These are phyloP conservation scores for Monoplex corrugatus DNA, from an alignment of 2,888 invertebrate genomes.

Conservation along the genomic window DNA sequence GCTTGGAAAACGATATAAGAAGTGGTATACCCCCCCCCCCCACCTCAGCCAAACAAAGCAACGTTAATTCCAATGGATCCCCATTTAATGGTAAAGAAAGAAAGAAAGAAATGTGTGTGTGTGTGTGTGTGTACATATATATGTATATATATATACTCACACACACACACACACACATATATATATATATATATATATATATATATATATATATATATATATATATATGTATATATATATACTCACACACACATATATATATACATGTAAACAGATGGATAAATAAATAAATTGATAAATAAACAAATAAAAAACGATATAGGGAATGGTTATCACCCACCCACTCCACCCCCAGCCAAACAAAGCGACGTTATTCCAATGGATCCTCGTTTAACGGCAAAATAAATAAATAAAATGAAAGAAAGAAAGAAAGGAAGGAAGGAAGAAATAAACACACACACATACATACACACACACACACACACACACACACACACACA, in stretches of 20 bases:
- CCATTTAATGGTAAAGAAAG: too few species aligned
- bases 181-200: not conserved
- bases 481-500: conserved; percentile 13
- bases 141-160: not conserved
- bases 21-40: too few species aligned
- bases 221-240: not conserved
- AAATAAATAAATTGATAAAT: not conserved
- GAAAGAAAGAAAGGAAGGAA: not conserved
- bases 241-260: not conserved
- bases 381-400: too few species aligned
- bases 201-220: not conserved
- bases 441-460: not conserved
- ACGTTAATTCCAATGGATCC: too few species aligned
- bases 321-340: too few species aligned
- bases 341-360: too few species aligned
- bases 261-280: not conserved
- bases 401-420: not conserved
- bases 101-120: not conserved
- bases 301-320: not conserved
- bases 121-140: not conserved
- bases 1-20: too few species aligned
- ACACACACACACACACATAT: not conserved
- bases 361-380: too few species aligned
- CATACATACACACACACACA: conserved; percentile 18
- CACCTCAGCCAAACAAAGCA: too few species aligned